phyloP scores from a whole-genome alignment of 2,113 vertebrate genomes.

The Tupaia chinensis region DNA sequence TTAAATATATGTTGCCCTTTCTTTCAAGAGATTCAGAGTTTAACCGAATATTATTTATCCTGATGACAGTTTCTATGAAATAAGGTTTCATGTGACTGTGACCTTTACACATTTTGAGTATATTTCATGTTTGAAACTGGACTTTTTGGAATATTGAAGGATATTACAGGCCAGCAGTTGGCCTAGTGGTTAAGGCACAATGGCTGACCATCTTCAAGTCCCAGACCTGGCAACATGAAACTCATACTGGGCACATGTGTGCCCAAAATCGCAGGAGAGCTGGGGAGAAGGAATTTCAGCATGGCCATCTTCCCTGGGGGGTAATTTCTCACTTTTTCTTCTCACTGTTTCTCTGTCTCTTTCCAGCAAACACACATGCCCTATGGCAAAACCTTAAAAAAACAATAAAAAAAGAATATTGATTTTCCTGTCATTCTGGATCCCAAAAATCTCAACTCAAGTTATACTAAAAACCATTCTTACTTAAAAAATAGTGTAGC shows the following conservation, averaged over 20 bases:
- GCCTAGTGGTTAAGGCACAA: no score
- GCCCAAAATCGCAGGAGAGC: no score
- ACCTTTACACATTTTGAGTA: constrained; percentile 4
- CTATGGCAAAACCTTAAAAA: no score
- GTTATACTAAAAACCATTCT: constrained; percentile 20
- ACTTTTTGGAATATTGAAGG: constrained; percentile 36
- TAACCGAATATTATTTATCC: constrained; percentile 12
- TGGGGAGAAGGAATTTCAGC: no score
- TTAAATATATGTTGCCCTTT: background rate
- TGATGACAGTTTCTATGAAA: background rate
- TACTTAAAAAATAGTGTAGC: background rate
- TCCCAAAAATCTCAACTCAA: constrained; percentile 48
- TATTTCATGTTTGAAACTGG: constrained; percentile 40
- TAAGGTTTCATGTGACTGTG: constrained; percentile 1
- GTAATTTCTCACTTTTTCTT: no score
- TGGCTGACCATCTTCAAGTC: no score
- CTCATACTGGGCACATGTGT: no score
- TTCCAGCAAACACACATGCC: no score
- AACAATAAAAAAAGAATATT: background rate
- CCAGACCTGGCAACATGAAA: no score
- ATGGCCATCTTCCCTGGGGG: no score
- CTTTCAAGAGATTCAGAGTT: constrained; percentile 8
- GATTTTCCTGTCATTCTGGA: background rate
- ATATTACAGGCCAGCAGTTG: background rate
- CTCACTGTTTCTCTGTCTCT: no score